Evolutionary conservation across 2,797 vertebrate species (phyloP).

Genomic region (Cossypha heuglini): DNA sequence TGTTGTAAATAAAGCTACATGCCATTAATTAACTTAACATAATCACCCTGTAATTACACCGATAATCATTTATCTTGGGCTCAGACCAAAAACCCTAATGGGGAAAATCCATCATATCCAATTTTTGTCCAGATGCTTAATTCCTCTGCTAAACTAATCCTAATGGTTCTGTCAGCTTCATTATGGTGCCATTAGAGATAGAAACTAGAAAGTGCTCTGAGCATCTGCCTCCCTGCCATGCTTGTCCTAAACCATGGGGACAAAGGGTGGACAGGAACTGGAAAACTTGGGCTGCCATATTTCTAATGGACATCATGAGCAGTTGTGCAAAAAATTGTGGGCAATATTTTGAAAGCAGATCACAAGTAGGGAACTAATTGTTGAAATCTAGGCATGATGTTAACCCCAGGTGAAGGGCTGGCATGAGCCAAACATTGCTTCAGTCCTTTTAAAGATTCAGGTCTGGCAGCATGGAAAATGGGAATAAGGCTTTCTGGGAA

Average conservation of each 20-base stretch:
- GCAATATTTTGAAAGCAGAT: neutral
- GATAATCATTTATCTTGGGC: slow-evolving; percentile 64
- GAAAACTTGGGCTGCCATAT: neutral
- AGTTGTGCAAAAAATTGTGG: neutral
- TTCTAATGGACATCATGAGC: neutral
- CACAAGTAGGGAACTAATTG: neutral
- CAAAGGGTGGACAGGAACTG: neutral
- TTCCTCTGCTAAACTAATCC: slow-evolving; percentile 55
- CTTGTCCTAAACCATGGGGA: neutral
- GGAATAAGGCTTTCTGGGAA: neutral
- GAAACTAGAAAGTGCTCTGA: neutral
- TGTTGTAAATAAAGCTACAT: slow-evolving; percentile 55
- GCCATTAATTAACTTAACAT: slow-evolving; percentile 54
- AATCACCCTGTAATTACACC: slow-evolving; percentile 61
- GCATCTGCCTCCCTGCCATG: neutral
- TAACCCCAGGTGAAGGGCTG: neutral
- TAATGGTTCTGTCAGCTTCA: slow-evolving; percentile 20
- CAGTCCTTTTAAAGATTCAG: neutral
- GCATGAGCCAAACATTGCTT: neutral
- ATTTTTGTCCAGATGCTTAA: slow-evolving; percentile 66
- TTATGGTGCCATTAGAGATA: neutral
- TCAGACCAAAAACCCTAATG: slow-evolving; percentile 56
- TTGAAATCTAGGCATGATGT: neutral
- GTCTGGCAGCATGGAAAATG: neutral
- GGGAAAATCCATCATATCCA: slow-evolving; percentile 63